Base-by-base conservation (phyloP, 2,888 invertebrate species). In the Oligia latruncula region DNA sequence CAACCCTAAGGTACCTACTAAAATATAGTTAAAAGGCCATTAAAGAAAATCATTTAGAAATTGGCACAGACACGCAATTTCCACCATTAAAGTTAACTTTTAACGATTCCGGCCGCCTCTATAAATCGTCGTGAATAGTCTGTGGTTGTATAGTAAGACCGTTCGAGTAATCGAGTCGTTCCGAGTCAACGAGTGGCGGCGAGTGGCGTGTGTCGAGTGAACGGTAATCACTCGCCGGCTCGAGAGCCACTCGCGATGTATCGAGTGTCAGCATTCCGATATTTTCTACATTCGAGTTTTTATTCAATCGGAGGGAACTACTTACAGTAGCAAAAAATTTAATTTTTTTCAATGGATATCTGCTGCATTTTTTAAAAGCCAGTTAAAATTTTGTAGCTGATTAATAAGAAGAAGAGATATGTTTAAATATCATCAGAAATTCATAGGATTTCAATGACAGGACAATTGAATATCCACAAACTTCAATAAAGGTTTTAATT, bases 161-260 rank as follows among this genome's bases (percentile, higher is more conserved):
- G 58, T 80, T 76, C 75, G 78, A 81, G 71, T 78, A 74, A 85
- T 81, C 82, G 81, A 88, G 78, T 86, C 71, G 81, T 81, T 79
- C 68, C 82, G 73, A 86, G 74, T 82, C 78, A 81, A 81, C 76
- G 74, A 88, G 84, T 76, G 85, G 78, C 80, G 60, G 83, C 74
- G 84, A 90, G 87, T 85, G 90, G 85, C 83, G 79, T 85, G 83
- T 83, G 89, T 91, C 83, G 82, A 92, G 90, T 87, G 91, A 88
- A 88, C 87, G 76, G 91, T 90, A 91, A 91, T 89, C 91, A 91
- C 89, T 90, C 76, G 83, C 71, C 64, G 71, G 46, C 65, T 83
- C 77, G 81, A 88, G 89, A 52, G 83, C 81, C 86, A 77, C 87
- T 90, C 82, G 80, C 71, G 52, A 83, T 74, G 87, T 87, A 85